These are phyloP conservation scores for Etheostoma spectabile DNA, from an alignment of 2,113 vertebrate species.

Conservation along the genomic window DNA sequence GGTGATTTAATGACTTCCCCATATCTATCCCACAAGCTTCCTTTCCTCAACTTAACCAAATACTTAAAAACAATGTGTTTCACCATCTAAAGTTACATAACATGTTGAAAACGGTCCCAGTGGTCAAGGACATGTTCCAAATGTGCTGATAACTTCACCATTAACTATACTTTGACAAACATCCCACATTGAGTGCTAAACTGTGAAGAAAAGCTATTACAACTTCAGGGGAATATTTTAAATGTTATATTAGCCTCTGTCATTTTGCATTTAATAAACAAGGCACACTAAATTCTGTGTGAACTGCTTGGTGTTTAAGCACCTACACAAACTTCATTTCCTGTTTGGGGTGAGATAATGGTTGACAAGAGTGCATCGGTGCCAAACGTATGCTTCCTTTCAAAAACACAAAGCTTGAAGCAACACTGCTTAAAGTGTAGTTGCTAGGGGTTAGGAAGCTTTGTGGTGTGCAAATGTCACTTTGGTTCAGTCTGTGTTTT, in stretches of 20 bases:
- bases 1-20: slow-evolving; percentile 42
- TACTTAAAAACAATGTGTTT: slow-evolving; percentile 56
- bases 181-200: neutral
- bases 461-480: neutral
- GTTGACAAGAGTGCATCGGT: neutral
- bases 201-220: neutral
- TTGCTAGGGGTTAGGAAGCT: neutral
- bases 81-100: slow-evolving; percentile 48
- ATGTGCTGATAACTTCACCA: slow-evolving; percentile 1
- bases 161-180: slow-evolving; percentile 2
- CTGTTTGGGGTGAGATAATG: neutral
- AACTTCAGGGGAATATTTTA: neutral
- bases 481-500: neutral
- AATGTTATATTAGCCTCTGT: neutral
- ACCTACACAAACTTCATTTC: neutral
- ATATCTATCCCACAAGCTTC: slow-evolving; percentile 38
- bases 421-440: neutral
- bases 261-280: neutral
- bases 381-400: neutral
- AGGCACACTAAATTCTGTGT: neutral
- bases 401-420: neutral
- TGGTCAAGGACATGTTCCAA: neutral
- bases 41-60: slow-evolving; percentile 43
- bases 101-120: slow-evolving; percentile 16
- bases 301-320: neutral